A percentile compares a stretch with the other conserved stretches of the same genome.
Conservation (phyloP, 2,888 invertebrate species). For the Nemapogon koenigi region DNA sequence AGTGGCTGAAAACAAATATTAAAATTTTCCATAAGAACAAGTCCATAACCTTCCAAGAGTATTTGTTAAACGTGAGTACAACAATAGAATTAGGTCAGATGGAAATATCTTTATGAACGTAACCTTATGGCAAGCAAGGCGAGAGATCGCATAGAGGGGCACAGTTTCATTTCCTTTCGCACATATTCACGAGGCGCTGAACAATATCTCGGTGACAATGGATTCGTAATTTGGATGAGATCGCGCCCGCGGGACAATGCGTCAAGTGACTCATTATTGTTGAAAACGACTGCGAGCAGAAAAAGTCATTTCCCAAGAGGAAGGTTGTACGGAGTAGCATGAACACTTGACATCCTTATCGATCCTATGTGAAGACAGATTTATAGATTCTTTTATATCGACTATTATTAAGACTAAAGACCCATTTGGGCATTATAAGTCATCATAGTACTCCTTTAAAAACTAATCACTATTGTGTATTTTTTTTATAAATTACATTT, state of each 20-base stretch:
- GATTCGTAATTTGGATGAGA: slow-evolving; percentile 53
- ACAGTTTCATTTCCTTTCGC: slow-evolving; percentile 56
- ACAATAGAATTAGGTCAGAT: slow-evolving; percentile 9
- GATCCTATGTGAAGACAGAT: too few relatives aligned
- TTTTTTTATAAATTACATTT: too few relatives aligned
- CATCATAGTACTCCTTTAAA: too few relatives aligned
- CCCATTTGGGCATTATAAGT: too few relatives aligned
- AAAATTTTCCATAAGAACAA: too few relatives aligned
- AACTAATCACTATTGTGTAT: too few relatives aligned
- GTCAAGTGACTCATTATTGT: slow-evolving; percentile 57
- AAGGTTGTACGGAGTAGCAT: too few relatives aligned
- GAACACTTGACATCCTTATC: too few relatives aligned
- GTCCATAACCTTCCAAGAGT: too few relatives aligned
- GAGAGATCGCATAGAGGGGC: slow-evolving; percentile 20
- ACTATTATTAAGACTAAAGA: too few relatives aligned
- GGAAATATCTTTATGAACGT: slow-evolving; percentile 6
- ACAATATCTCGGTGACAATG: slow-evolving; percentile 57
- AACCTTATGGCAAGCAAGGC: slow-evolving; percentile 6
- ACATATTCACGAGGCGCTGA: slow-evolving; percentile 52
- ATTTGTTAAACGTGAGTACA: slow-evolving; percentile 3
- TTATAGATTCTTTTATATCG: too few relatives aligned
- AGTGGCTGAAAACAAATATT: too few relatives aligned
- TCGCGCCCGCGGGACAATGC: slow-evolving; percentile 48
- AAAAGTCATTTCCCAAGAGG: slow-evolving; percentile 8
- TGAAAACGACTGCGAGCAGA: slow-evolving; percentile 33